Evolutionary conservation across 2,888 invertebrate genomes (phyloP).

Genomic region (Leptopilina drosophilae): DNA sequence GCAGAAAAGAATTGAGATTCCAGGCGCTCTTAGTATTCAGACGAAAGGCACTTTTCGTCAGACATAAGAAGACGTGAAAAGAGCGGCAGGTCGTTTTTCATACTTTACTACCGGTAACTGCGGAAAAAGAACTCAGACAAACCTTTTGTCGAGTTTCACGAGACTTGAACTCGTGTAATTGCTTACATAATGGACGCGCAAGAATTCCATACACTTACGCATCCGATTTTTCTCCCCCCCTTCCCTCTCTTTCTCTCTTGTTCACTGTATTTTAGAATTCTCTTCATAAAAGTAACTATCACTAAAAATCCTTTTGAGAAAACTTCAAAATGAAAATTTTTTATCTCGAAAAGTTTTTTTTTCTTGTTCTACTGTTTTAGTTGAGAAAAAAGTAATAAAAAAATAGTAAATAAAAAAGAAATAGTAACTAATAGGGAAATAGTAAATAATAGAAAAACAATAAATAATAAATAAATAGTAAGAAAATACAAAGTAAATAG

Average conservation of each 20-base stretch:
- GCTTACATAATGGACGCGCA: background rate
- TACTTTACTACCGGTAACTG: conserved; percentile 16
- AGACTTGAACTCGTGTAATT: background rate
- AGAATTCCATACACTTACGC: background rate
- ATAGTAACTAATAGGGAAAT: too few species aligned
- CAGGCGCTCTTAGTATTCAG: background rate
- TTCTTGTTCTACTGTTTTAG: too few species aligned
- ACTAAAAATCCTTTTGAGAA: background rate
- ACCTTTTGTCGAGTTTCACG: conserved; percentile 14
- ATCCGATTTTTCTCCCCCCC: background rate
- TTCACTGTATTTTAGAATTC: too few species aligned
- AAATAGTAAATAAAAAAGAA: too few species aligned
- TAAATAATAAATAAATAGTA: too few species aligned
- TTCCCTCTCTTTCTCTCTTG: background rate
- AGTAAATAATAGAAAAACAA: too few species aligned
- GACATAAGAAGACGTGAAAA: conserved; percentile 19
- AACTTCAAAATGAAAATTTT: too few species aligned
- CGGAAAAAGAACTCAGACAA: conserved; percentile 1
- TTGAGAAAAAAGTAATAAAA: too few species aligned
- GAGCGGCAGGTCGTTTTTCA: conserved; percentile 23
- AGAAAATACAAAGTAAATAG: too few species aligned
- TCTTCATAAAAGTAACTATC: background rate
- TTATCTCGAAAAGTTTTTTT: too few species aligned
- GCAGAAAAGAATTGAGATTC: conserved; percentile 4
- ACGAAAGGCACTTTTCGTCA: conserved; percentile 3